These are phyloP conservation scores for Furnarius figulus DNA, from an alignment of 2,113 vertebrate genomes.

Conservation along the genomic window DNA sequence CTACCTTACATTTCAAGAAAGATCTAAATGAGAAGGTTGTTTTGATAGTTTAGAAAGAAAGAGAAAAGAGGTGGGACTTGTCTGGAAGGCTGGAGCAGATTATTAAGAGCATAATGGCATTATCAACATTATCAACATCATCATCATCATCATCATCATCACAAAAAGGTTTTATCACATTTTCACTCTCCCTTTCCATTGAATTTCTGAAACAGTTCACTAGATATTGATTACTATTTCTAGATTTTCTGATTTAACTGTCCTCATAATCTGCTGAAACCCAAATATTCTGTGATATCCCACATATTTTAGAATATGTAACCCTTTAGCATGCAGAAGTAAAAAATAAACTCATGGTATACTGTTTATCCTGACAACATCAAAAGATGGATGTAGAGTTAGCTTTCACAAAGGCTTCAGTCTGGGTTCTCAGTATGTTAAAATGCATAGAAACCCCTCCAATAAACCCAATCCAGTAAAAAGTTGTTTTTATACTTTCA, in stretches of 20 bases:
- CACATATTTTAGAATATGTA: background rate
- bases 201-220: background rate
- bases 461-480: background rate
- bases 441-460: background rate
- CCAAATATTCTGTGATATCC: background rate
- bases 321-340: background rate
- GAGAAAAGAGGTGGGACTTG: background rate
- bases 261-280: background rate
- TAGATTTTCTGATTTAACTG: background rate
- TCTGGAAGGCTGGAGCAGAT: background rate
- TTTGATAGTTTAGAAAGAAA: background rate
- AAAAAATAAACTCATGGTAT: background rate
- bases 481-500: slow-evolving; percentile 1
- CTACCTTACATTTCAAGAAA: background rate
- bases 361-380: background rate
- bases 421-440: background rate
- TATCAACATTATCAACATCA: background rate
- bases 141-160: background rate
- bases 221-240: background rate
- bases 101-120: background rate
- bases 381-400: background rate
- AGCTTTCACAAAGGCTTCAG: background rate
- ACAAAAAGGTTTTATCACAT: background rate
- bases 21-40: background rate
- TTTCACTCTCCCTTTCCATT: background rate